phyloP scores from a whole-genome alignment of 2,888 invertebrate species.

The Tenthredo amoena region DNA sequence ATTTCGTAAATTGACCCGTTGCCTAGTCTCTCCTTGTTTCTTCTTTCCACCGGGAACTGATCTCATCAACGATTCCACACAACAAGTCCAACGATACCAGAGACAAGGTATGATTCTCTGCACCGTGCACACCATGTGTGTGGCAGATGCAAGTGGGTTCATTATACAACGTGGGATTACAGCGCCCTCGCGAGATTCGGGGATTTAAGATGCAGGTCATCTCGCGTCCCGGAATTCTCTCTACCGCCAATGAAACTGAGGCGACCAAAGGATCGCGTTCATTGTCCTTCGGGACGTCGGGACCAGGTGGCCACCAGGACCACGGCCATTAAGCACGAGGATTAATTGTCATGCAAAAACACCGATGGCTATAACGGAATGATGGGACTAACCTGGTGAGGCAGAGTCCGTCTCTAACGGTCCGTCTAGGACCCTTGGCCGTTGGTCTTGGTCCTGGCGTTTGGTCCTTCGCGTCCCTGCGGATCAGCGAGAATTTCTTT shows the following conservation, averaged over 20 bases:
- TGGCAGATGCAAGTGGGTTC: slow-evolving; percentile 29
- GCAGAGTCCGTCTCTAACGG: slow-evolving; percentile 32
- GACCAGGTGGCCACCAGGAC: slow-evolving; percentile 72
- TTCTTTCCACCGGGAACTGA: not conserved
- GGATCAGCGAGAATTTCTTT: slow-evolving; percentile 5
- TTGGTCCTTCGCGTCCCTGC: not conserved
- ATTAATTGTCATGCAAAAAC: slow-evolving; percentile 75
- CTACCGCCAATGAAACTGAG: slow-evolving; percentile 63
- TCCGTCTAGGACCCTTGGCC: slow-evolving; percentile 35
- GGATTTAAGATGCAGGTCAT: slow-evolving; percentile 67
- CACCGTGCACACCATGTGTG: too few relatives aligned
- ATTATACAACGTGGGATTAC: slow-evolving; percentile 34
- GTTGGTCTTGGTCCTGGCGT: slow-evolving; percentile 36
- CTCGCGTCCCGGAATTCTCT: slow-evolving; percentile 57
- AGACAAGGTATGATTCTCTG: not conserved
- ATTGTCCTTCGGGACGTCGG: slow-evolving; percentile 70
- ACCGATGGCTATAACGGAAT: slow-evolving; percentile 67
- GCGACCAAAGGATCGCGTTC: slow-evolving; percentile 60
- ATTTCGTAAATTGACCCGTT: not conserved
- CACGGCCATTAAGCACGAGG: slow-evolving; percentile 70
- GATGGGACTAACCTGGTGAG: slow-evolving; percentile 39
- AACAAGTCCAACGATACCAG: not conserved
- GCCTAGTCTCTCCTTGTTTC: not conserved
- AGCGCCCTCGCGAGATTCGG: slow-evolving; percentile 57
- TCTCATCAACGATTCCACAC: not conserved